phyloP scores from a whole-genome alignment of 2,888 invertebrate species.

The Sipunculus nudus region DNA sequence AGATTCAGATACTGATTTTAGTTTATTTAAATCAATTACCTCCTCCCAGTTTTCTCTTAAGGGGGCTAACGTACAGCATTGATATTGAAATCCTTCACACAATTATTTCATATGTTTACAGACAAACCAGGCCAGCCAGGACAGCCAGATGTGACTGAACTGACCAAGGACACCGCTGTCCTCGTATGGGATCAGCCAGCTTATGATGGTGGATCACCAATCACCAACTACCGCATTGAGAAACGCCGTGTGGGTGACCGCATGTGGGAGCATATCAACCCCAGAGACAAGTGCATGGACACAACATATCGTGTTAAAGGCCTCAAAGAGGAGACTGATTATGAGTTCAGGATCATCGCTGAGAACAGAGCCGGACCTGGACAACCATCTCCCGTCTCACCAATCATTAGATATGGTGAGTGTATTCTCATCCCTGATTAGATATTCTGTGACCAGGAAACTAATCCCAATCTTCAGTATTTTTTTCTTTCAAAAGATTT shows the following conservation, averaged over 20 bases:
- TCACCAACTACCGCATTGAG: conserved; percentile 47
- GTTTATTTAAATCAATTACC: too few species aligned
- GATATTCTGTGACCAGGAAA: not conserved
- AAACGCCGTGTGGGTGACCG: conserved; percentile 37
- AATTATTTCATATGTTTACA: conserved; percentile 15
- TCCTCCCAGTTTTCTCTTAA: too few species aligned
- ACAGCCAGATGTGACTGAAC: conserved; percentile 36
- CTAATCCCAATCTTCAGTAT: too few species aligned
- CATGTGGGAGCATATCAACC: conserved; percentile 32
- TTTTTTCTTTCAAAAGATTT: too few species aligned
- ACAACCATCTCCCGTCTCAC: conserved; percentile 70
- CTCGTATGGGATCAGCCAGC: conserved; percentile 44
- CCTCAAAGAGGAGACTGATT: conserved; percentile 68
- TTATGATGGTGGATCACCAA: conserved; percentile 49
- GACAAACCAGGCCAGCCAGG: conserved; percentile 43
- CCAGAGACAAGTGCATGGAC: conserved; percentile 22
- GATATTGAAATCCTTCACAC: too few species aligned
- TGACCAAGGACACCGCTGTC: conserved; percentile 34
- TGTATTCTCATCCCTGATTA: not conserved
- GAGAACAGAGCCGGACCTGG: conserved; percentile 84
- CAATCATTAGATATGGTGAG: conserved; percentile 38
- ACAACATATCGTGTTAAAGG: conserved; percentile 36
- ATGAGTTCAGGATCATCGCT: conserved; percentile 85
- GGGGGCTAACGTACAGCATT: too few species aligned
- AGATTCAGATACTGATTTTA: too few species aligned